phyloP scores from a whole-genome alignment of 92 coral and sea anemone genomes.

The Blastomussa wellsi region DNA sequence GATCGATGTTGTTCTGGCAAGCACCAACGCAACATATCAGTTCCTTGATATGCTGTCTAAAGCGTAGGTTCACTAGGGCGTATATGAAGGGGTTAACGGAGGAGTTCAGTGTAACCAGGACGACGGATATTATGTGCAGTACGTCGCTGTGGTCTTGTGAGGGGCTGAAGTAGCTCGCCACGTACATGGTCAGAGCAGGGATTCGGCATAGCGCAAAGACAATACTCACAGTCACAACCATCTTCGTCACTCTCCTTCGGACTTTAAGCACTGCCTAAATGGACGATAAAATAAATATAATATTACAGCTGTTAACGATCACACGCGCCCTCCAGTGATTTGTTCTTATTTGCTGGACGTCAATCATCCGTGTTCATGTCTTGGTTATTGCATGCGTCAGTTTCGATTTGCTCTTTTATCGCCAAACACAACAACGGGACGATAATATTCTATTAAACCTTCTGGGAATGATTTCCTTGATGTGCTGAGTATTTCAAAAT shows the following conservation, averaged over 20 bases:
- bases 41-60: constrained; percentile 24
- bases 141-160: neutral
- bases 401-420: no score
- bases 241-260: constrained; percentile 59
- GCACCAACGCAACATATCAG: constrained; percentile 17
- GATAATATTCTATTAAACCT: no score
- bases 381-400: no score
- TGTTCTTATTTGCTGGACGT: no score
- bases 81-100: constrained; percentile 33
- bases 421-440: no score
- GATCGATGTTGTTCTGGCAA: constrained; percentile 10
- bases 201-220: constrained; percentile 44
- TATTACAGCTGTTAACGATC: no score
- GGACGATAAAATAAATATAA: neutral
- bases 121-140: constrained; percentile 8
- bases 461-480: no score
- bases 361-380: no score
- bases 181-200: constrained; percentile 49
- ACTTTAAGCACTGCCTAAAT: constrained; percentile 16
- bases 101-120: constrained; percentile 11
- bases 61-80: constrained; percentile 20
- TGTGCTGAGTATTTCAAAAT: no score
- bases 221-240: constrained; percentile 59
- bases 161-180: neutral
- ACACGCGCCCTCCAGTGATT: no score